Evolutionary conservation across 2,888 invertebrate species (phyloP).

Genomic region (Loripinus fragilis): DNA sequence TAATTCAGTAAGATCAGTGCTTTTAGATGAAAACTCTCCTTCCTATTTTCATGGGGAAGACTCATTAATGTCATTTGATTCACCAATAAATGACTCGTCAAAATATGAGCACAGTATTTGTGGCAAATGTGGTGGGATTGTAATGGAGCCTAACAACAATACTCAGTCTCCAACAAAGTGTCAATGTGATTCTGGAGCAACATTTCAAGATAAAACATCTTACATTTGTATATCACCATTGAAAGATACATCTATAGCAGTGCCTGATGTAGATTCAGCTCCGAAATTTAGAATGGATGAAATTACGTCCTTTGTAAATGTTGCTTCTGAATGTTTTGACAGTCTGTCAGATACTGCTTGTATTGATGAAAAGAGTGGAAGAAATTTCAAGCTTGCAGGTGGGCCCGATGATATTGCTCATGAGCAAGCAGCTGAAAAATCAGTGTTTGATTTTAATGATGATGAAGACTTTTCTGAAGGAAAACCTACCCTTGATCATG

Average conservation of each 20-base stretch:
- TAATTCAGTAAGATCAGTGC: constrained; percentile 55
- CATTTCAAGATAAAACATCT: background rate
- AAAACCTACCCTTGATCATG: constrained; percentile 1
- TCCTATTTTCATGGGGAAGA: constrained; percentile 51
- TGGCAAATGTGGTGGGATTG: constrained; percentile 56
- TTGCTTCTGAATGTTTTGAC: background rate
- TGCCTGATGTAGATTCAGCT: background rate
- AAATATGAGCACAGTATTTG: constrained; percentile 55
- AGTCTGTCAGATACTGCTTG: background rate
- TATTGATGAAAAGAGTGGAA: background rate
- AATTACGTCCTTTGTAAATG: background rate
- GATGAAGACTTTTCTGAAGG: constrained; percentile 6
- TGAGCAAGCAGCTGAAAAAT: background rate
- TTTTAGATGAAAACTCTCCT: constrained; percentile 56
- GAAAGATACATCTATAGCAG: constrained; percentile 2
- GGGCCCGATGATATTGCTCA: background rate
- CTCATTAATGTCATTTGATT: constrained; percentile 54
- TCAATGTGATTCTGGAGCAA: constrained; percentile 24
- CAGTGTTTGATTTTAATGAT: constrained; percentile 13
- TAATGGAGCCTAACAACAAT: constrained; percentile 58
- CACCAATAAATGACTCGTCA: constrained; percentile 40
- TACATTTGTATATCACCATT: constrained; percentile 4
- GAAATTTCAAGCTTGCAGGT: background rate
- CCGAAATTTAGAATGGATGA: constrained; percentile 4
- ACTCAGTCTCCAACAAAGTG: constrained; percentile 56